A percentile compares a stretch with the other conserved stretches of the same genome.
These are phyloP conservation scores for Epirrhoe alternata DNA, from an alignment of 2,888 invertebrate genomes.

Conservation along the genomic window DNA sequence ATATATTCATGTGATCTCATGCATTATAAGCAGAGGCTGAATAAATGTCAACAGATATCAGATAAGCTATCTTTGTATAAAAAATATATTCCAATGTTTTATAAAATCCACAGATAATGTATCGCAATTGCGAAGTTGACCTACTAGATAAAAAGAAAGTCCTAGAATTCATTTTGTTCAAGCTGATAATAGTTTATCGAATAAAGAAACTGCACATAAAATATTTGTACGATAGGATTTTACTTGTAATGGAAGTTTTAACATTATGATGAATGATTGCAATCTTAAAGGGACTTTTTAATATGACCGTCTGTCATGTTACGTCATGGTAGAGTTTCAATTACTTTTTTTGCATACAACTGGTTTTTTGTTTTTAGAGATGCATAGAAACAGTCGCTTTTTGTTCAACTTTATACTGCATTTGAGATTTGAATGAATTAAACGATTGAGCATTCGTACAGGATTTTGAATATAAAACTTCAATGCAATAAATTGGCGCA, in stretches of 20 bases:
- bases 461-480: no score
- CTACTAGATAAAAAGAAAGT: constrained; percentile 42
- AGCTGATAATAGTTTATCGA: constrained; percentile 14
- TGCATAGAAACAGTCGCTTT: background rate
- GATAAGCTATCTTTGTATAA: constrained; percentile 30
- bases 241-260: background rate
- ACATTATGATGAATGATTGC: no score
- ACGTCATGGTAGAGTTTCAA: no score
- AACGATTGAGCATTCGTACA: background rate
- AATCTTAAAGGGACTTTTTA: no score
- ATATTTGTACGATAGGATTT: background rate
- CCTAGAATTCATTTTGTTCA: constrained; percentile 12
- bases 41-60: constrained; percentile 25
- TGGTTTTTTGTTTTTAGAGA: no score
- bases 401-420: background rate
- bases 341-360: no score
- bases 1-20: constrained; percentile 27
- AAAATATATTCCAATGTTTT: constrained; percentile 31
- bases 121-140: constrained; percentile 32
- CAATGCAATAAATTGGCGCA: background rate
- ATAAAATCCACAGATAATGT: constrained; percentile 23
- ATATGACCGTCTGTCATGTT: no score
- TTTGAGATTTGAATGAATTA: background rate
- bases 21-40: constrained; percentile 32
- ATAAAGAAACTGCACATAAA: constrained; percentile 2